phyloP scores from a whole-genome alignment of 1,140 invertebrate genomes.

The Harpegnathos saltator region DNA sequence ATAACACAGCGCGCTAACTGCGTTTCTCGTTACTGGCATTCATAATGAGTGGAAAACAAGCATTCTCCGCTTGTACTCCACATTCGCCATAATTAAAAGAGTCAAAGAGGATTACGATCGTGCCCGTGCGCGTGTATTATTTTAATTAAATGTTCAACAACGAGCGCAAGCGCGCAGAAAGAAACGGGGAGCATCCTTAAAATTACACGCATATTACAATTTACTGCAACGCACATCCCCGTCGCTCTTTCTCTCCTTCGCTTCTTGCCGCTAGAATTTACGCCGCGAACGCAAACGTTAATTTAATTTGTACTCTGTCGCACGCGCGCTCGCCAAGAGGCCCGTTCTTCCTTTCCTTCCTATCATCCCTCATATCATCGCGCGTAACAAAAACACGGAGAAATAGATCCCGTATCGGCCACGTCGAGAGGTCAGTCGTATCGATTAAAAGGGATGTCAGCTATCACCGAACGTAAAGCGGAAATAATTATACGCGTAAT shows the following conservation, averaged over 20 bases:
- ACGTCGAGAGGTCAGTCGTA: constrained; percentile 21
- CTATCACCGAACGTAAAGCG: constrained; percentile 29
- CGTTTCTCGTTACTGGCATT: neutral
- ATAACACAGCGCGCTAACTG: constrained; percentile 26
- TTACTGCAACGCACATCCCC: neutral
- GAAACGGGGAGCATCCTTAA: constrained; percentile 16
- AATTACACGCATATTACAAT: neutral
- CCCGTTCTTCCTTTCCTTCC: too few species aligned
- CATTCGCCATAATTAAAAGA: constrained; percentile 32
- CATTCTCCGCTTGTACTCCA: neutral
- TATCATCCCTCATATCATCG: too few species aligned
- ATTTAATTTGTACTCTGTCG: too few species aligned
- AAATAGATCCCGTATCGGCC: constrained; percentile 15
- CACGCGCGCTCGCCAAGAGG: too few species aligned
- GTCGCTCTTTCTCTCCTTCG: too few species aligned
- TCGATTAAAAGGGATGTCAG: constrained; percentile 51
- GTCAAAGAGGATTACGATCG: constrained; percentile 37
- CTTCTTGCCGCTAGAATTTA: too few species aligned
- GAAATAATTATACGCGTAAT: constrained; percentile 51
- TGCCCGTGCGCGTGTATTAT: constrained; percentile 9
- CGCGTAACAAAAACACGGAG: neutral
- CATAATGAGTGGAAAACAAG: constrained; percentile 21
- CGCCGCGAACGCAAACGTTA: too few species aligned
- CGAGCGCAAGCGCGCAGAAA: constrained; percentile 2
- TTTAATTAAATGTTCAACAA: constrained; percentile 35